Conservation (phyloP, 2,888 invertebrate species). For the Orthosia incerta region DNA sequence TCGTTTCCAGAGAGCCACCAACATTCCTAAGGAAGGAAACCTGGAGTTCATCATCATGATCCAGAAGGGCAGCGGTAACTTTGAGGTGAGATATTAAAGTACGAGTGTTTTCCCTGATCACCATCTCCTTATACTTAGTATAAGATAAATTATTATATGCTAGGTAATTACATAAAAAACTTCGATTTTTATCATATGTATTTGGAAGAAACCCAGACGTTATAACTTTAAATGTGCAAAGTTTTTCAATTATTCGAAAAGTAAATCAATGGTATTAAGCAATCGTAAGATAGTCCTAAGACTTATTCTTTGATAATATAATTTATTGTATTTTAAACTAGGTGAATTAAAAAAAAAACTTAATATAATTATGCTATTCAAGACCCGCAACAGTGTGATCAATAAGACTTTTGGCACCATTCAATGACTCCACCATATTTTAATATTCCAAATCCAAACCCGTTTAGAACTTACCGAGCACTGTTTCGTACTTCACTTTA, state of each 20-base stretch:
- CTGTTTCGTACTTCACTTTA: not conserved
- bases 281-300: not conserved
- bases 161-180: too few relatives aligned
- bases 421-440: not conserved
- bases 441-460: not conserved
- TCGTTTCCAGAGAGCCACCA: constrained; percentile 95
- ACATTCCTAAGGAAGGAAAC: constrained; percentile 93
- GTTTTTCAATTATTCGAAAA: not conserved
- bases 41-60: constrained; percentile 93
- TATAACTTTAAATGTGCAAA: not conserved
- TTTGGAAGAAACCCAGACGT: too few relatives aligned
- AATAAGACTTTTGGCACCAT: not conserved
- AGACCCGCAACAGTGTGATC: too few relatives aligned
- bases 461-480: not conserved
- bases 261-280: too few relatives aligned
- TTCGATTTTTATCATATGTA: too few relatives aligned
- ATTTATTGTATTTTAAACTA: not conserved
- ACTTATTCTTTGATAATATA: not conserved
- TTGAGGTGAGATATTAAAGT: constrained; percentile 87
- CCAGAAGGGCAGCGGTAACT: constrained; percentile 93
- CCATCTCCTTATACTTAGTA: too few relatives aligned
- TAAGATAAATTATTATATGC: too few relatives aligned
- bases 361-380: too few relatives aligned
- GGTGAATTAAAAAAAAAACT: too few relatives aligned
- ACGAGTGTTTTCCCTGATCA: too few relatives aligned